Conservation (phyloP, 2,888 invertebrate genomes). For the Drosophila parthenogenetica region DNA sequence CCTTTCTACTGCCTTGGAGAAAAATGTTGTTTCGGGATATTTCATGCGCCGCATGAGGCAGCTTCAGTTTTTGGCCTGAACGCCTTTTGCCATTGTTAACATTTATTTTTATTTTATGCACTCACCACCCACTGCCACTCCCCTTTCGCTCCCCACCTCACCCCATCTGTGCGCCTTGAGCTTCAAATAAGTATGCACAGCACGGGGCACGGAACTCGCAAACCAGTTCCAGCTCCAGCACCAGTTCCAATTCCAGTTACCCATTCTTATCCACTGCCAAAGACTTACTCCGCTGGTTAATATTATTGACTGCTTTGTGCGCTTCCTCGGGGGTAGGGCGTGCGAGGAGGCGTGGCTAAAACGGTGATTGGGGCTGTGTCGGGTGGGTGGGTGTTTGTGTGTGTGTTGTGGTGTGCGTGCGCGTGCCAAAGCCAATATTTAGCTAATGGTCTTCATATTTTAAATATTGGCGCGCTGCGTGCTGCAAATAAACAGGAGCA, state of each 20-base stretch:
- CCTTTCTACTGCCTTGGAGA: not conserved
- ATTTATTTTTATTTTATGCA: conserved; percentile 81
- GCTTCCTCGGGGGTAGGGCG: conserved; percentile 23
- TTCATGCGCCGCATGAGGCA: conserved; percentile 70
- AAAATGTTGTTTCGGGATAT: conserved; percentile 55
- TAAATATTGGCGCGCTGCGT: conserved; percentile 71
- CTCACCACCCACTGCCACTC: conserved; percentile 46
- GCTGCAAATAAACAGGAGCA: conserved; percentile 8
- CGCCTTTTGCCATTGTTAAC: conserved; percentile 80
- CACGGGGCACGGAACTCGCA: conserved; percentile 62
- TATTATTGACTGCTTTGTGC: conserved; percentile 76
- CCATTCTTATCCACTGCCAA: conserved; percentile 2
- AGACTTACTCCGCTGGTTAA: conserved; percentile 61
- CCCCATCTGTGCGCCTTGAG: conserved; percentile 60
- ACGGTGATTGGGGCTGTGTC: conserved; percentile 13
- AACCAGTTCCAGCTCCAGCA: not conserved
- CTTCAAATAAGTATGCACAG: conserved; percentile 80
- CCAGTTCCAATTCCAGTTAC: conserved; percentile 1
- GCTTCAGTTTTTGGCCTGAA: conserved; percentile 47
- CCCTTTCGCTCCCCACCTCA: not conserved
- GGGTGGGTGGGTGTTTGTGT: not conserved
- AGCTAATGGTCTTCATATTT: conserved; percentile 81
- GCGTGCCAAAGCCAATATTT: conserved; percentile 80
- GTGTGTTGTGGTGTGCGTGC: conserved; percentile 59
- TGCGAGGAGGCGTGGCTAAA: not conserved